A percentile compares a stretch with the other conserved stretches of the same genome.
phyloP scores from a whole-genome alignment of 2,888 invertebrate genomes.

The Lithophane ornitopus region DNA sequence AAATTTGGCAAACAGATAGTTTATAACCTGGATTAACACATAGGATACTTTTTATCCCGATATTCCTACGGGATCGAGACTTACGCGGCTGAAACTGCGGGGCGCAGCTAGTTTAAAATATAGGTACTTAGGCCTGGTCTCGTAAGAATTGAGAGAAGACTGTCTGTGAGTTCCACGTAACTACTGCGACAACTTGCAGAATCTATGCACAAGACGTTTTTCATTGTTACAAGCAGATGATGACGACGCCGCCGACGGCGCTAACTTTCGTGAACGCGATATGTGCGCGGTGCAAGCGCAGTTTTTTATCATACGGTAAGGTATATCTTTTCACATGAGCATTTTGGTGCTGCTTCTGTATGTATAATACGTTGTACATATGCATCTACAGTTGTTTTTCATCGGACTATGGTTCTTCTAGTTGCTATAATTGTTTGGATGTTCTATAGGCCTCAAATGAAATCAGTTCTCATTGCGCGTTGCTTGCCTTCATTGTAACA shows the following conservation, averaged over 20 bases:
- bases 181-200: slow-evolving; percentile 4
- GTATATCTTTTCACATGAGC: neutral
- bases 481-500: neutral
- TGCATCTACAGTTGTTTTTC: neutral
- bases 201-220: slow-evolving; percentile 22
- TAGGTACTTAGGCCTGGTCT: no score
- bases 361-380: neutral
- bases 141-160: neutral
- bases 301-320: neutral
- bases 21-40: no score
- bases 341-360: slow-evolving; percentile 1
- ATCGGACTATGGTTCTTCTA: neutral
- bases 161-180: neutral
- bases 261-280: slow-evolving; percentile 15
- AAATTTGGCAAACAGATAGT: no score
- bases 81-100: no score
- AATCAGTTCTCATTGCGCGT: slow-evolving; percentile 1
- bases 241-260: neutral
- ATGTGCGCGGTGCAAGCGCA: slow-evolving; percentile 5
- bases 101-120: no score
- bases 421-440: neutral
- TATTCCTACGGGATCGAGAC: no score
- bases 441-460: neutral
- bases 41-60: no score
- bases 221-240: slow-evolving; percentile 17